Conservation (phyloP, 2,113 vertebrate genomes). For the Raja brachyura region DNA sequence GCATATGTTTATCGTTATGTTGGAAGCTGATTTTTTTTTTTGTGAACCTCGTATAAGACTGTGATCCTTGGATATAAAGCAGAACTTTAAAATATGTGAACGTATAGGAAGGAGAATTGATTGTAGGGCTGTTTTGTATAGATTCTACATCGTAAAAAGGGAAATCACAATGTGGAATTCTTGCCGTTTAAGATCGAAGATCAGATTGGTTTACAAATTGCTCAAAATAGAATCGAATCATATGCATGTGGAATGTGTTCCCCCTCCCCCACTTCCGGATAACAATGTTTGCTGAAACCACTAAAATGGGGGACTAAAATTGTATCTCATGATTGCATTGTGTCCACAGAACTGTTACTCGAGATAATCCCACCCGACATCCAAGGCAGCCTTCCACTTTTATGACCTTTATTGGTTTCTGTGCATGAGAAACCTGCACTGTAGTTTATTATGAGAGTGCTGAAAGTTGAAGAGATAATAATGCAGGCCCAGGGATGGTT, state of each 20-base stretch:
- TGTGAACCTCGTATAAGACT: neutral
- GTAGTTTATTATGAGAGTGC: neutral
- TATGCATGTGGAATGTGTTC: neutral
- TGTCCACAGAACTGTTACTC: neutral
- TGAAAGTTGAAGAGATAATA: neutral
- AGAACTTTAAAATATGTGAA: neutral
- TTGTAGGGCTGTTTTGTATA: neutral
- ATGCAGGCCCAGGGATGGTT: neutral
- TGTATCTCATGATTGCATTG: neutral
- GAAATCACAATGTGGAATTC: neutral
- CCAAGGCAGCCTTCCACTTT: neutral
- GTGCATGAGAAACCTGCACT: neutral
- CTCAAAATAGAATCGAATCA: neutral
- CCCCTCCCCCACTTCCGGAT: neutral
- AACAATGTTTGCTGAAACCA: neutral
- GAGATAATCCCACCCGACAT: neutral
- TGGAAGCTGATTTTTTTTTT: neutral
- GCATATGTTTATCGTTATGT: neutral
- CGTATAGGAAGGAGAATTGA: neutral
- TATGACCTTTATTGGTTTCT: neutral
- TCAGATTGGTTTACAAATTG: neutral
- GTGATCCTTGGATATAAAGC: neutral
- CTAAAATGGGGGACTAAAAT: neutral
- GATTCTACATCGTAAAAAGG: neutral
- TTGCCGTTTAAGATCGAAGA: neutral